A percentile compares a stretch with the other conserved stretches of the same genome.
Evolutionary conservation across 2,113 vertebrate species (phyloP).

Genomic region (Calypte anna): DNA sequence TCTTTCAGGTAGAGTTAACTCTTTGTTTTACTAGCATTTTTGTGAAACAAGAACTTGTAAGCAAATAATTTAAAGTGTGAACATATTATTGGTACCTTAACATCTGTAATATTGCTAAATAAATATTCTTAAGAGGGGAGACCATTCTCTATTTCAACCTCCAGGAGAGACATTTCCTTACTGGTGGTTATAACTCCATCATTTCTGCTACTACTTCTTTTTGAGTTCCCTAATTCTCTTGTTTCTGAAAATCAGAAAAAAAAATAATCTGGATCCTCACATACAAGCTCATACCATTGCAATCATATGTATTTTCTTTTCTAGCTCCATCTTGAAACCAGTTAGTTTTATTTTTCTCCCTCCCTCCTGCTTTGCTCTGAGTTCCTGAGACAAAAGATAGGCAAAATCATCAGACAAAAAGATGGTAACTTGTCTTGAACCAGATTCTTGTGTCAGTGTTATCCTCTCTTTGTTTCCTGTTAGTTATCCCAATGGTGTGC

Average conservation of each 20-base stretch:
- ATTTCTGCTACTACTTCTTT: not conserved
- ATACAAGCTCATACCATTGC: not conserved
- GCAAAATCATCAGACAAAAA: not conserved
- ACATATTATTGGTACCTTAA: not conserved
- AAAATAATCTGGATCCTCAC: not conserved
- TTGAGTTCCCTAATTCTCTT: not conserved
- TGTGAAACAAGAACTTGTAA: not conserved
- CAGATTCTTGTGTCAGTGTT: not conserved
- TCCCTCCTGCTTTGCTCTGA: not conserved
- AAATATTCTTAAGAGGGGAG: not conserved
- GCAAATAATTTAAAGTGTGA: not conserved
- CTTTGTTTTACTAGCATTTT: not conserved
- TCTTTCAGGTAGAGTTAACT: not conserved
- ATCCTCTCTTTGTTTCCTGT: not conserved
- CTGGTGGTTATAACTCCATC: not conserved
- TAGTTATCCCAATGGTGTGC: not conserved
- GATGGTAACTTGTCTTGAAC: not conserved
- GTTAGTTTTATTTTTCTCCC: not conserved
- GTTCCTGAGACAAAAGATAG: not conserved
- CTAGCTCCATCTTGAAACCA: not conserved
- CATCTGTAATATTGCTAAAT: not conserved
- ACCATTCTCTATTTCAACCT: not conserved
- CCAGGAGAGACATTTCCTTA: not conserved
- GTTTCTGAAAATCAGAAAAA: not conserved
- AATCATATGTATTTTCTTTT: not conserved